Conservation (phyloP, 2,113 vertebrate genomes). For the Protobothrops flavoviridis region DNA sequence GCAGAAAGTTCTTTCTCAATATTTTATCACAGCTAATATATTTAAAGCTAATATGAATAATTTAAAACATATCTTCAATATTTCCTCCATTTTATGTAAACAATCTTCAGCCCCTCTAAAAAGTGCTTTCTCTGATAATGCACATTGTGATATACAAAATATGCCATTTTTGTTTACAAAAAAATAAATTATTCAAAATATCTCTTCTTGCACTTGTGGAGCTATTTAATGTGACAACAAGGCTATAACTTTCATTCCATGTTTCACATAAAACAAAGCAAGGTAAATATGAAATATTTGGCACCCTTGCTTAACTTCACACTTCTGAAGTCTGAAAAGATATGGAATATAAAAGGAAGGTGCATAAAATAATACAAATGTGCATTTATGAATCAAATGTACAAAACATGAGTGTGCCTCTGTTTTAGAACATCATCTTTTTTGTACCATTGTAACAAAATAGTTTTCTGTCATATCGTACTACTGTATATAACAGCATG, state of each 20-base stretch:
- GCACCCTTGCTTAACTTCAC: neutral
- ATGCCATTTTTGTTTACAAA: constrained; percentile 45
- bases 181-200: constrained; percentile 43
- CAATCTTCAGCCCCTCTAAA: constrained; percentile 34
- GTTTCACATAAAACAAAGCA: constrained; percentile 6
- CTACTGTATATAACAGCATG: neutral
- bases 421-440: neutral
- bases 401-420: neutral
- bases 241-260: constrained; percentile 29
- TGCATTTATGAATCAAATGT: neutral
- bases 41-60: constrained; percentile 47
- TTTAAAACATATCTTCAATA: constrained; percentile 8
- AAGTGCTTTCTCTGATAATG: constrained; percentile 24
- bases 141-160: constrained; percentile 28
- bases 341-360: neutral
- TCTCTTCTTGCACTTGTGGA: constrained; percentile 5
- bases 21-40: constrained; percentile 12
- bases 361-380: neutral
- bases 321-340: neutral
- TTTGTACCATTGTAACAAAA: neutral
- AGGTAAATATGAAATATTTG: neutral
- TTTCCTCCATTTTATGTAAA: constrained; percentile 35
- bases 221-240: constrained; percentile 34
- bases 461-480: neutral
- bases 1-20: neutral